Evolutionary conservation across 2,888 invertebrate species (phyloP).

Genomic region (Lagria hirta): DNA sequence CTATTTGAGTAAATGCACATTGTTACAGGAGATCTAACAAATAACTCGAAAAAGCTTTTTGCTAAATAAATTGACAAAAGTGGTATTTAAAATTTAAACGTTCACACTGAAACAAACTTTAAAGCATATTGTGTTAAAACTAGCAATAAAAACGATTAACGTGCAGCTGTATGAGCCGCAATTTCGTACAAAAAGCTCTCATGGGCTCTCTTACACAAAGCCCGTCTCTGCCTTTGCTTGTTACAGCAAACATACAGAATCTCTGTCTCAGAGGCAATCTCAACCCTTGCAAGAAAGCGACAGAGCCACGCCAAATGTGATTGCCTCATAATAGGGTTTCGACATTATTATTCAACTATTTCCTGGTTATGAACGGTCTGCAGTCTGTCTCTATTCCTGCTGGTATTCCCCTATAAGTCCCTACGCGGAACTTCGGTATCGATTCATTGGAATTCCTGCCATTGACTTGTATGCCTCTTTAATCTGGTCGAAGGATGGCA

Average conservation of each 20-base stretch:
- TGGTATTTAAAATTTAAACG: conserved; percentile 21
- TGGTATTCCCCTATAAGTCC: too few relatives aligned
- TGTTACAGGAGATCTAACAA: conserved; percentile 5
- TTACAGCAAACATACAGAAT: conserved; percentile 13
- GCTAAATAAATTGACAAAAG: conserved; percentile 17
- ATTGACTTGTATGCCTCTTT: too few relatives aligned
- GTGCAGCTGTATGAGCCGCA: conserved; percentile 29
- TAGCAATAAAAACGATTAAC: conserved; percentile 33
- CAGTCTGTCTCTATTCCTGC: conserved; percentile 7
- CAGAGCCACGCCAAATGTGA: conserved; percentile 4
- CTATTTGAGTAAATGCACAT: too few relatives aligned
- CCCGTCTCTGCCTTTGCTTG: conserved; percentile 24
- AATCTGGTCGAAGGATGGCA: too few relatives aligned
- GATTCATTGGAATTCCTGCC: too few relatives aligned
- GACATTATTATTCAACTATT: conserved; percentile 9
- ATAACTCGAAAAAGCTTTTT: conserved; percentile 1
- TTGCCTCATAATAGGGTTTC: conserved; percentile 2
- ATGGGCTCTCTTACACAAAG: conserved; percentile 28
- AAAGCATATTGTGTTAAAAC: conserved; percentile 27
- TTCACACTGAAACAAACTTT: conserved; percentile 17
- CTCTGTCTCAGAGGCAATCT: conserved; percentile 6
- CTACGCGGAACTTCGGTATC: too few relatives aligned
- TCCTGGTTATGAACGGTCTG: conserved; percentile 6
- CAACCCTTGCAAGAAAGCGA: background rate
- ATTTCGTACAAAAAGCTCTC: conserved; percentile 30